These are phyloP conservation scores for Noctua pronuba DNA, from an alignment of 2,888 invertebrate genomes.

Conservation along the genomic window DNA sequence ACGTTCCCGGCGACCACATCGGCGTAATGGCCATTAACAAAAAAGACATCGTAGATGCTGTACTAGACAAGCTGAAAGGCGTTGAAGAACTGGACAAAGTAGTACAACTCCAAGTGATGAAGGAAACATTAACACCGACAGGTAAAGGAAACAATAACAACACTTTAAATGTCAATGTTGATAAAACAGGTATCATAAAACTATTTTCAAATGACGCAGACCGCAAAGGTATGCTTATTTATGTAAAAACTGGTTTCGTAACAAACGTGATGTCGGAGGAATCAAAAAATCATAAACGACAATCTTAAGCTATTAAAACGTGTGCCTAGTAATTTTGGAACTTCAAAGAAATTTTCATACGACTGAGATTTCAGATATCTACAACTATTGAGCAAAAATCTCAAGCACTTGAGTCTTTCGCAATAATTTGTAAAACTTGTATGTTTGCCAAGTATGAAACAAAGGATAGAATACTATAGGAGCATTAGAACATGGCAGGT, in stretches of 20 bases:
- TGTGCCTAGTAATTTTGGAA: not conserved
- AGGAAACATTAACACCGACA: slow-evolving; percentile 95
- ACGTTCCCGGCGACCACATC: slow-evolving; percentile 97
- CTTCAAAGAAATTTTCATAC: not conserved
- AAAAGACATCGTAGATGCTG: slow-evolving; percentile 93
- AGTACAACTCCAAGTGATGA: slow-evolving; percentile 94
- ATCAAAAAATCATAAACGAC: not conserved
- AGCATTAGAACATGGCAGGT: not conserved
- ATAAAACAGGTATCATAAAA: slow-evolving; percentile 41
- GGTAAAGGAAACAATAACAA: slow-evolving; percentile 85
- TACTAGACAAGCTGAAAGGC: slow-evolving; percentile 93
- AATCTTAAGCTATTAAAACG: not conserved
- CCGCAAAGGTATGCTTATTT: slow-evolving; percentile 22
- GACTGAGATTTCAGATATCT: too few relatives aligned
- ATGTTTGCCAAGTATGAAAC: not conserved
- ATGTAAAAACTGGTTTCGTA: slow-evolving; percentile 22
- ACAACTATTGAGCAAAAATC: not conserved
- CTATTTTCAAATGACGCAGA: slow-evolving; percentile 19
- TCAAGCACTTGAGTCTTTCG: too few relatives aligned
- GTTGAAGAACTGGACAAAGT: slow-evolving; percentile 92
- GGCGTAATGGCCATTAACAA: slow-evolving; percentile 97
- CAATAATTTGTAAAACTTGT: not conserved
- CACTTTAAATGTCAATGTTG: slow-evolving; percentile 27
- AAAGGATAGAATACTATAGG: not conserved
- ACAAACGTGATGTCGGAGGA: not conserved